Percentiles rank a stretch among this genome's conserved stretches.
Conservation (phyloP, 2,888 invertebrate genomes). For the Macrophya alboannulata region DNA sequence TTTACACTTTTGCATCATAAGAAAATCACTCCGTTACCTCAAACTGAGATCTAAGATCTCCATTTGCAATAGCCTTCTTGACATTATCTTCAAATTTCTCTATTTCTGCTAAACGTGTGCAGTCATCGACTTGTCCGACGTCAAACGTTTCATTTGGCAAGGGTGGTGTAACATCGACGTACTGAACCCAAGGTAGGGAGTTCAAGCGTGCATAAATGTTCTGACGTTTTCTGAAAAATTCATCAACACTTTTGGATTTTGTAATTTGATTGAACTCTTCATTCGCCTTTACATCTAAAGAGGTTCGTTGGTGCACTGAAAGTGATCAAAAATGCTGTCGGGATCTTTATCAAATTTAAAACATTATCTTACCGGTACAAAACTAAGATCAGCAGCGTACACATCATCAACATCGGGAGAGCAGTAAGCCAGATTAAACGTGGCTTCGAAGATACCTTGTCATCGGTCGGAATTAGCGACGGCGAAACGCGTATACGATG, state of each 20-base stretch:
- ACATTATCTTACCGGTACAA: not conserved
- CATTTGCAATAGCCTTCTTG: constrained; percentile 72
- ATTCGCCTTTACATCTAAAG: not conserved
- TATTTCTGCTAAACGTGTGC: constrained; percentile 64
- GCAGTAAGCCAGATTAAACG: not conserved
- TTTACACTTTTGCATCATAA: not conserved
- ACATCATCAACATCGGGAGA: not conserved
- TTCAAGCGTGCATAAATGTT: not conserved
- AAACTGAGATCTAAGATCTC: constrained; percentile 74
- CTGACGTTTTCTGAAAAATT: not conserved
- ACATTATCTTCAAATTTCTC: constrained; percentile 78
- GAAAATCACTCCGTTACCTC: constrained; percentile 66
- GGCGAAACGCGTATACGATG: not conserved
- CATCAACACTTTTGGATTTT: not conserved
- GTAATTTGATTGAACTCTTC: not conserved
- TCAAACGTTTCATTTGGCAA: not conserved
- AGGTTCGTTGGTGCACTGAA: not conserved
- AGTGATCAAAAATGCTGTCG: not conserved
- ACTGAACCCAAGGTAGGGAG: too few relatives aligned
- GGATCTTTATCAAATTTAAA: not conserved
- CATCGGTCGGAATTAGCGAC: not conserved
- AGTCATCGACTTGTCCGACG: not conserved
- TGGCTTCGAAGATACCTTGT: not conserved
- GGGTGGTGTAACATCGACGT: too few relatives aligned
- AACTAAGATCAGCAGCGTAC: not conserved